A percentile compares a stretch with the other conserved stretches of the same genome.
phyloP scores from a whole-genome alignment of 2,888 invertebrate species.

The Limulus polyphemus region DNA sequence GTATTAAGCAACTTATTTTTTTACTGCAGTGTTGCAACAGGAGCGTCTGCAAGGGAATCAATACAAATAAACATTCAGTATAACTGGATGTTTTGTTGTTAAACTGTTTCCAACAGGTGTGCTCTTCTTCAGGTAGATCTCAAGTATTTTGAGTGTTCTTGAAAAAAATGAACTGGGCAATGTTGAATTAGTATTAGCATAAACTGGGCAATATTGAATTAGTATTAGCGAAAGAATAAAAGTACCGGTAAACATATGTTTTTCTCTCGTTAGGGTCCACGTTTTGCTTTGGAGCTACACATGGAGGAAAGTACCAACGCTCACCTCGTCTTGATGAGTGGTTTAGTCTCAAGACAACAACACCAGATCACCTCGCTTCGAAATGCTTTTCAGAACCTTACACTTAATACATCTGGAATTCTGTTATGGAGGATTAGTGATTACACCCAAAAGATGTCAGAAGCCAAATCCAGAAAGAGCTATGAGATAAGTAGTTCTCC shows the following conservation, averaged over 20 bases:
- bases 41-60: too few species aligned
- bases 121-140: too few species aligned
- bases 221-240: too few species aligned
- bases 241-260: neutral
- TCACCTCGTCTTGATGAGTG: slow-evolving; percentile 35
- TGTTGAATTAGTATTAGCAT: too few species aligned
- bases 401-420: slow-evolving; percentile 50
- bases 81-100: too few species aligned
- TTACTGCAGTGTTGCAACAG: too few species aligned
- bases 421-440: slow-evolving; percentile 83
- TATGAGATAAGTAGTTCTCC: slow-evolving; percentile 36
- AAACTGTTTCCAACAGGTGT: too few species aligned
- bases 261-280: slow-evolving; percentile 30
- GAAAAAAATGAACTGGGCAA: too few species aligned
- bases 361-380: slow-evolving; percentile 33
- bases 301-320: slow-evolving; percentile 31
- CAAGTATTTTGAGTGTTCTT: too few species aligned
- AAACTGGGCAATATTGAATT: too few species aligned
- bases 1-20: too few species aligned
- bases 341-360: slow-evolving; percentile 33
- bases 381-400: slow-evolving; percentile 61
- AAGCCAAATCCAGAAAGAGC: slow-evolving; percentile 77
- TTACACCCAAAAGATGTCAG: slow-evolving; percentile 71
- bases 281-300: slow-evolving; percentile 34
- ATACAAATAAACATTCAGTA: too few species aligned